A percentile compares a stretch with the other conserved stretches of the same genome.
Conservation (phyloP, 2,797 vertebrate genomes). For the Squalus acanthias region DNA sequence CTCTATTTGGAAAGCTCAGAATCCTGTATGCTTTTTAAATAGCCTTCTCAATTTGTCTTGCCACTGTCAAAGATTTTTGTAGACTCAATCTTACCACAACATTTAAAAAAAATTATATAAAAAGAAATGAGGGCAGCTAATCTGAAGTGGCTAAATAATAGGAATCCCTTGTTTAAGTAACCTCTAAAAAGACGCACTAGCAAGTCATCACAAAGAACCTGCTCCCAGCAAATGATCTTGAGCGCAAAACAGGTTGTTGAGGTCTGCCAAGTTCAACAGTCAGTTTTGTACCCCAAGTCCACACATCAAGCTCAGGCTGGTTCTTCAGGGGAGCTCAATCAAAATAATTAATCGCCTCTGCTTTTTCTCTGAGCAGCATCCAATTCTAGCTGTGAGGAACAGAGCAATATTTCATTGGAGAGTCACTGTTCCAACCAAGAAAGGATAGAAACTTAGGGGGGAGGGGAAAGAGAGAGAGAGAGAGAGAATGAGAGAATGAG, state of each 20-base stretch:
- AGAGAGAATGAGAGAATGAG: not conserved
- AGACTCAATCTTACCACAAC: not conserved
- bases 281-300: too few relatives aligned
- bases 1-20: not conserved
- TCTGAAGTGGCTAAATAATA: not conserved
- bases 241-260: not conserved
- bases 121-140: not conserved
- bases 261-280: not conserved
- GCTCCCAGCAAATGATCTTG: not conserved
- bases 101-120: not conserved
- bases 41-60: not conserved
- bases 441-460: not conserved
- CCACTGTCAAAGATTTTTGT: not conserved
- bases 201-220: not conserved
- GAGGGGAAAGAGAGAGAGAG: not conserved
- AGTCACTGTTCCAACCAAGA: not conserved
- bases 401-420: not conserved
- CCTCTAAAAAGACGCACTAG: not conserved
- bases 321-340: not conserved
- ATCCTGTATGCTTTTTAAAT: not conserved
- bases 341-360: not conserved
- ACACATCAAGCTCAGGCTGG: not conserved
- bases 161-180: not conserved
- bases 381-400: not conserved
- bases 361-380: not conserved